Evolutionary conservation across 2,113 vertebrate species (phyloP).

Genomic region (Vanacampus margaritifer): DNA sequence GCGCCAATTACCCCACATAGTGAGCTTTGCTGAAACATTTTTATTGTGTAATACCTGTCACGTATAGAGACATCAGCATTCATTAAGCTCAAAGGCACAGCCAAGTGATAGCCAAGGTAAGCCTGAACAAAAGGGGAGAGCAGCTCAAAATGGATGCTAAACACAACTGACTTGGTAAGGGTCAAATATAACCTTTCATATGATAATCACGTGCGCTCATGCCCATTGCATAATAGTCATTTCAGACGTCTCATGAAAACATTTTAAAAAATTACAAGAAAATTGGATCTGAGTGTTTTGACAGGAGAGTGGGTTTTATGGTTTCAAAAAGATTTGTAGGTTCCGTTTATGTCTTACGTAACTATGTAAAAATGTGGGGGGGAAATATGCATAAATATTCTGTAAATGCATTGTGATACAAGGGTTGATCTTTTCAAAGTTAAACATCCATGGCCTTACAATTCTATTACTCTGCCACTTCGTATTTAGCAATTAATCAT

Average conservation of each 20-base stretch:
- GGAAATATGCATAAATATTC: not conserved
- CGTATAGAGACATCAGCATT: slow-evolving; percentile 73
- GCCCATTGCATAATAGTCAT: slow-evolving; percentile 26
- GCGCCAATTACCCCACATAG: slow-evolving; percentile 74
- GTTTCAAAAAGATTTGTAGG: slow-evolving; percentile 2
- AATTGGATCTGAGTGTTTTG: slow-evolving; percentile 11
- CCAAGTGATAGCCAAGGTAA: slow-evolving; percentile 60
- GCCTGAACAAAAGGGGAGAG: slow-evolving; percentile 48
- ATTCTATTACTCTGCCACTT: slow-evolving; percentile 34
- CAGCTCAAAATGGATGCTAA: slow-evolving; percentile 58
- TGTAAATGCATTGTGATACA: slow-evolving; percentile 17
- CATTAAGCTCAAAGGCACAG: slow-evolving; percentile 65
- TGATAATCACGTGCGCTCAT: slow-evolving; percentile 54
- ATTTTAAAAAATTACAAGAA: slow-evolving; percentile 23
- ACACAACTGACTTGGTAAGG: slow-evolving; percentile 50
- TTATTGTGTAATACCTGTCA: slow-evolving; percentile 73
- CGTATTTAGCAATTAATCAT: slow-evolving; percentile 49
- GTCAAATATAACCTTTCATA: slow-evolving; percentile 63
- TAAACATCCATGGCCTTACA: slow-evolving; percentile 18
- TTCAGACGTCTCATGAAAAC: slow-evolving; percentile 46
- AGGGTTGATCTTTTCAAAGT: slow-evolving; percentile 7
- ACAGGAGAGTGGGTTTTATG: slow-evolving; percentile 12
- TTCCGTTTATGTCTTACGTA: not conserved
- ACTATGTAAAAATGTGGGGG: not conserved
- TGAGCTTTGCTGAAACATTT: slow-evolving; percentile 73